These are phyloP conservation scores for Progne subis DNA, from an alignment of 2,113 vertebrate species.

Conservation along the genomic window DNA sequence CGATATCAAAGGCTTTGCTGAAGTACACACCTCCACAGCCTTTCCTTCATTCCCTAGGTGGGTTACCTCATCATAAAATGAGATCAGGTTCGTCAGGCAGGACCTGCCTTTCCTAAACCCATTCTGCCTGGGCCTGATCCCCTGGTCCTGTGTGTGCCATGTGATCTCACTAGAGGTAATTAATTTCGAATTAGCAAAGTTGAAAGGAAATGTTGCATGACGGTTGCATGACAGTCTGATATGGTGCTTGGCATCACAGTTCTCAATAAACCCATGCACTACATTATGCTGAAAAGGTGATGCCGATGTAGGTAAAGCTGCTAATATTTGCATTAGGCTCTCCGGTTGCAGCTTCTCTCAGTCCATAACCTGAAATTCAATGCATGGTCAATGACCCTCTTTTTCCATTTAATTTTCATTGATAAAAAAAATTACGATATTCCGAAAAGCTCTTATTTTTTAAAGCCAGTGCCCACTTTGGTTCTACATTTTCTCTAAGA, in stretches of 20 bases:
- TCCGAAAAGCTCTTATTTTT: neutral
- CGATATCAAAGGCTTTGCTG: neutral
- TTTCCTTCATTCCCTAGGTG: neutral
- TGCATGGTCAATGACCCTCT: neutral
- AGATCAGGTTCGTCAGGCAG: neutral
- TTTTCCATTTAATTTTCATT: neutral
- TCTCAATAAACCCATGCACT: neutral
- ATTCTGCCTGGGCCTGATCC: neutral
- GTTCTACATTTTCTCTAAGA: neutral
- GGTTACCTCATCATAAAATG: neutral
- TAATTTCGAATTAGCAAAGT: slow-evolving; percentile 6
- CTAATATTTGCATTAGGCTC: neutral
- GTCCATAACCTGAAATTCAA: neutral
- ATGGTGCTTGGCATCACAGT: neutral
- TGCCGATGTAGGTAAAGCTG: neutral
- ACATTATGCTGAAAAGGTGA: neutral
- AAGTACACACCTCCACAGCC: neutral
- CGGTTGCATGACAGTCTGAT: neutral
- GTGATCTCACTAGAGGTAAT: neutral
- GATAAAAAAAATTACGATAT: neutral
- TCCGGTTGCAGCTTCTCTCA: neutral
- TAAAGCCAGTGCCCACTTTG: neutral
- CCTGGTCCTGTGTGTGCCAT: neutral
- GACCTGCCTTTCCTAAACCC: neutral
- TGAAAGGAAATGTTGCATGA: neutral